Base-by-base conservation (phyloP, 2,113 vertebrate genomes). In the Diphyllodes magnificus region DNA sequence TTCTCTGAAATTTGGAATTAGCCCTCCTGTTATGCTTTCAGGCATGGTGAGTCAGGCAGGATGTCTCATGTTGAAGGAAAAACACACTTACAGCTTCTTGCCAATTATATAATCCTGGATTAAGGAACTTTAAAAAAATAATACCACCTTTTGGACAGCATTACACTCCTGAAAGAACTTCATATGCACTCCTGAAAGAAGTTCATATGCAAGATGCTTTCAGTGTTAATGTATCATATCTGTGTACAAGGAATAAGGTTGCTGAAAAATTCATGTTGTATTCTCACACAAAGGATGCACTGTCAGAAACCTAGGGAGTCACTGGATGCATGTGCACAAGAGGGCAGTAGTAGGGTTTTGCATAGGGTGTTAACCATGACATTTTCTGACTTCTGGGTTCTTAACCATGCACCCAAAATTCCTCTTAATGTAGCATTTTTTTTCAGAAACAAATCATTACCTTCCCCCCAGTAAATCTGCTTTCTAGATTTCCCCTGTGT, bases 311-410 rank as follows among this genome's bases (percentile, higher is more conserved):
- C 20, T 68, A 6, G 39, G 49, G 59, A 79, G 47, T 80, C 65
- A n/a, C 50, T 86, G 91, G 65, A 40, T 86, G 66, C 31, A 8
- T 86, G 87, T 93, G 95, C 97, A 95, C 95, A 95, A 97, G 97
- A 90, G 95, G 97, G 96, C 96, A 96, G 95, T 80, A 95, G 91
- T 31, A 84, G 53, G 75, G 84, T 90, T 95, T 95, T 70, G 35
- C 39, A 61, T 75, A 33, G 40, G 44, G 35, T 80, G 19, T 83
- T 95, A 88, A 73, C 28, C 1, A 0, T 57, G 82, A 75, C 80
- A 22, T 91, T 92, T 93, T 64, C 69, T 68, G 28, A 54, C 83
- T 94, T 90, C 33, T 39, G 31, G 25, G 14, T 78, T 39, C 76
- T 94, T 93, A 90, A 77, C 44, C 37, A 35, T 60, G 42, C 70